These are phyloP conservation scores for Cephus nigrinus DNA, from an alignment of 2,888 invertebrate genomes.

Conservation along the genomic window DNA sequence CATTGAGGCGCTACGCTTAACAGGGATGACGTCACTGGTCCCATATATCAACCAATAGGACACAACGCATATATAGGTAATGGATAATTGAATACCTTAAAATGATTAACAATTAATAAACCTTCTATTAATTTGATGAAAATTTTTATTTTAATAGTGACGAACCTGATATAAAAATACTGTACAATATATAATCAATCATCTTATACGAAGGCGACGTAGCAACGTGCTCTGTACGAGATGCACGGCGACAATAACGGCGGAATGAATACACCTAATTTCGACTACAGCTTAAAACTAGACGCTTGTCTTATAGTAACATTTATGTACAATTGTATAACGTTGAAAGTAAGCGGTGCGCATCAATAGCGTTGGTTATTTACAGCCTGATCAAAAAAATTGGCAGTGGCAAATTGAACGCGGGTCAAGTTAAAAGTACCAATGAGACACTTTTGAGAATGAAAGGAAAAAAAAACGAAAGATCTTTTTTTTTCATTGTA, in stretches of 20 bases:
- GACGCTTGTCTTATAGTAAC: neutral
- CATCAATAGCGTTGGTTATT: neutral
- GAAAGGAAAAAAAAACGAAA: constrained; percentile 3
- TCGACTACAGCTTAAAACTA: neutral
- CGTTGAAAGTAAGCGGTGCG: neutral
- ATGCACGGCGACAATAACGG: neutral
- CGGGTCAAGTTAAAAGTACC: neutral
- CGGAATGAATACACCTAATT: constrained; percentile 1
- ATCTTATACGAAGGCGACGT: neutral
- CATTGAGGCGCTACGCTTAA: neutral
- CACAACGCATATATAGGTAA: neutral
- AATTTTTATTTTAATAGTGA: constrained; percentile 36
- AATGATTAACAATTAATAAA: neutral
- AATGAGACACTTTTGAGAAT: constrained; percentile 6
- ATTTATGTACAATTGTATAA: neutral
- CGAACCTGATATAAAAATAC: constrained; percentile 54
- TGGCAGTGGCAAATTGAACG: neutral
- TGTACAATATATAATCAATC: constrained; percentile 42
- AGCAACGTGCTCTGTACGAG: neutral
- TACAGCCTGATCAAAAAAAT: neutral
- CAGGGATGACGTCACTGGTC: neutral
- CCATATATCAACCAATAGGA: neutral
- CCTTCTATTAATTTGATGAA: neutral
- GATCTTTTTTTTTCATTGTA: neutral
- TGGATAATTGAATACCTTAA: neutral